Evolutionary conservation across 2,113 vertebrate genomes (phyloP).

Genomic region (Ammospiza caudacuta): DNA sequence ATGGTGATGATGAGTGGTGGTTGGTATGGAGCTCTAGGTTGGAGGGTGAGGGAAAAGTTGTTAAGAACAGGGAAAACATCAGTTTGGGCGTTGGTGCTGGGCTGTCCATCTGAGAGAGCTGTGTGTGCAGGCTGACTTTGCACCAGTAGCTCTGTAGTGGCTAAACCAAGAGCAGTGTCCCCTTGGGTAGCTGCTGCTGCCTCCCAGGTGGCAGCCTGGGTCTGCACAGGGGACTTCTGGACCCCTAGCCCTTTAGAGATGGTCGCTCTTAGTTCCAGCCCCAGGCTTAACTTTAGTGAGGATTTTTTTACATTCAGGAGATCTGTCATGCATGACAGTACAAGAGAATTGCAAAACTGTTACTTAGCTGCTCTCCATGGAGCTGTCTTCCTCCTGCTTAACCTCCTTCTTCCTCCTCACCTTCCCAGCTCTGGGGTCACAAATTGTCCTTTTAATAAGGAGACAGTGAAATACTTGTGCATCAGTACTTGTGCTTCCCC

Average conservation of each 20-base stretch:
- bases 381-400: background rate
- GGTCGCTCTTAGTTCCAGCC: background rate
- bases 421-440: background rate
- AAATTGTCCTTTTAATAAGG: background rate
- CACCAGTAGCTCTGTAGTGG: background rate
- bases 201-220: background rate
- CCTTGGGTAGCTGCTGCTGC: background rate
- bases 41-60: background rate
- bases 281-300: background rate
- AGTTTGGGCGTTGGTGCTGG: background rate
- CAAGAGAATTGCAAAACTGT: background rate
- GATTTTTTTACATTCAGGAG: background rate
- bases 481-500: background rate
- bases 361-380: accelerated
- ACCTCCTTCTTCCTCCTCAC: background rate
- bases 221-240: accelerated
- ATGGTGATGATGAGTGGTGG: background rate
- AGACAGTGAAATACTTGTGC: background rate
- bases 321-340: background rate
- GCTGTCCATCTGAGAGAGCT: background rate
- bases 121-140: background rate
- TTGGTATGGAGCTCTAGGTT: background rate
- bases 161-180: background rate
- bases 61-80: background rate
- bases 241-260: background rate